Base-by-base conservation (phyloP, 1,140 invertebrate species). In the Tetramorium simillimum region DNA sequence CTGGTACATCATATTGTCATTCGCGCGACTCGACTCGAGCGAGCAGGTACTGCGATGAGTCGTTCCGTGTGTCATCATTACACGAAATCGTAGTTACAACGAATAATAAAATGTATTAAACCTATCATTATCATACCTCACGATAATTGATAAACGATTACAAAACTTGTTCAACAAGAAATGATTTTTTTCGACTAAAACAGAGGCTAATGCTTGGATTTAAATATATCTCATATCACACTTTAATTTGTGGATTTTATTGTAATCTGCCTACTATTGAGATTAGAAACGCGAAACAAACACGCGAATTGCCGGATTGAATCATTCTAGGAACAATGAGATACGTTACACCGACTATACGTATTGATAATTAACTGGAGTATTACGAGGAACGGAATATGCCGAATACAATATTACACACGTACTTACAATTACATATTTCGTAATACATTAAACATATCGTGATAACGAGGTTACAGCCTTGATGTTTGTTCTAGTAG, bases 401-500 rank as follows among this genome's bases (percentile, higher is more conserved):
- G 10, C 7, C 18, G 18, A 65, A 9, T 67, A 21, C 12, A n/a
- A 33, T 33, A 33, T 33, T 33, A 33, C 33, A 33, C 33, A 33
- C 33, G 33, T 33, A 33, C 4, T 33, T 33, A 33, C 33, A 3
- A n/a, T 67, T 43, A 14, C 46, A 46, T 46, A 43, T 67, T 40
- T 67, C n/a, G 5, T 67, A 67, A 67, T 14, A 40, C 12, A 37
- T 67, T 21, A 43, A 67, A 67, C n/a, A 43, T 67, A 43, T 43
- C 9, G 16, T 67, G 12, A 37, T 67, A 67, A 40, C 21, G 10
- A 67, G 0, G 37, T 5, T 40, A 21, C 12, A 1, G 37, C n/a
- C 63, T 67, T 43, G 37, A 40, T 43, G n/a, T 67, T 67, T 67
- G 37, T 67, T 67, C 40, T 67, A 43, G 37, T 67, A 67, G n/a